Conservation (phyloP, 2,797 vertebrate species). For the Chromis chromis region DNA sequence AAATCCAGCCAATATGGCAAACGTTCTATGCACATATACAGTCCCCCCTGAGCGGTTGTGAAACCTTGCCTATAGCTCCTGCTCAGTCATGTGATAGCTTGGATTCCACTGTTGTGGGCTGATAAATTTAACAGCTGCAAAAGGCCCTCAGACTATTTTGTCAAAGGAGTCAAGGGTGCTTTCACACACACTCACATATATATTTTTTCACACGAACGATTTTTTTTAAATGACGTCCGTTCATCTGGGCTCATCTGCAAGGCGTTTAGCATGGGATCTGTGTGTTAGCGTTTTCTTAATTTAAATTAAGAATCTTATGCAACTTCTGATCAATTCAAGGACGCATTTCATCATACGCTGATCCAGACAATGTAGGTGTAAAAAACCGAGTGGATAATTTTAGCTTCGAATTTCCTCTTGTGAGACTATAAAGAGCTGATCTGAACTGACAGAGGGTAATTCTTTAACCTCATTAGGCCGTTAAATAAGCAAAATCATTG, state of each 20-base stretch:
- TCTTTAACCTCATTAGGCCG: conserved; percentile 9
- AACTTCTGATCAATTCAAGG: background rate
- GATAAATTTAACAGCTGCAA: conserved; percentile 79
- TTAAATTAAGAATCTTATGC: background rate
- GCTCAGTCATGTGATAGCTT: conserved; percentile 64
- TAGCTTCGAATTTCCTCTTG: background rate
- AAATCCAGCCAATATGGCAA: conserved; percentile 6
- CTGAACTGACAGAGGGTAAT: background rate
- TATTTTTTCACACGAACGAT: background rate
- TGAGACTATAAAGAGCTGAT: conserved; percentile 9
- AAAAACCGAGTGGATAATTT: background rate
- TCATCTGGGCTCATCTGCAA: background rate
- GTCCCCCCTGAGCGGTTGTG: conserved; percentile 29
- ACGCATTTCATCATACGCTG: background rate
- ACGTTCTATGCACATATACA: conserved; percentile 1
- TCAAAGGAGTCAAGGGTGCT: conserved; percentile 19
- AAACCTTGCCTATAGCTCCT: conserved; percentile 45
- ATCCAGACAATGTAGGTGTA: background rate
- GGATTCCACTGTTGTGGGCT: conserved; percentile 62
- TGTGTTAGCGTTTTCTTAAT: background rate
- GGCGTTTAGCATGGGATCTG: background rate
- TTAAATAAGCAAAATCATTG: background rate
- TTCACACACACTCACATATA: background rate
- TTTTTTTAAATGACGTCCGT: background rate
- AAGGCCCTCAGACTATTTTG: conserved; percentile 35